Evolutionary conservation across 1,140 invertebrate genomes (phyloP), one percentile per base, ranked within the genome.

Genomic region (Zaprionus kolodkinae): DNA sequence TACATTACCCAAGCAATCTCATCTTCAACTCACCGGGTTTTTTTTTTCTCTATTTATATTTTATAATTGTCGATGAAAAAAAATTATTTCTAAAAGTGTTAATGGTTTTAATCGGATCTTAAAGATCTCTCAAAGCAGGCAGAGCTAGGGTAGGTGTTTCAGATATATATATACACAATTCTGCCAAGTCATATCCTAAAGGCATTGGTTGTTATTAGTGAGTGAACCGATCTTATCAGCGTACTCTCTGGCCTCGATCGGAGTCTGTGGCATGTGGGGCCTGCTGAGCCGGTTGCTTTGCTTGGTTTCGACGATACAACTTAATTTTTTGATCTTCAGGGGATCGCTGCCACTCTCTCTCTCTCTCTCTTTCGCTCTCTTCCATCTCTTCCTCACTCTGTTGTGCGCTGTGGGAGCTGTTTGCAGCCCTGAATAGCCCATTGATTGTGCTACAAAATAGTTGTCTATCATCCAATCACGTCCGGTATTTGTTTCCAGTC

Each of bases 131-230:
- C 9, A 50, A 17, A 12, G 45, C 17, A 4, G 17, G n/a, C 2
- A 10, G 45, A 25, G 13, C 38, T 30, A 27, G 11, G 13, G 11
- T 17, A 10, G 63, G 57, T 21, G 33, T 59, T n/a, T 40, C 59
- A 40, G 57, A 75, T n/a, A n/a, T n/a, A 69, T 77, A 69, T 77
- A 59, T 72, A 91, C 27, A 30, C 27, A 6, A 30, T 84, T 91
- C 87, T 87, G 87, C 83, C 83, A 84, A 84, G 87, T 91, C 87
- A 91, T 91, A 91, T 91, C 87, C 87, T 81, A 90, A 91, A 91
- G 79, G 88, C 74, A 88, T 88, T 88, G 85, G 80, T 72, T 80
- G 84, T 88, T 88, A 88, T 88, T 88, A 84, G 84, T 71, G 81
- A 84, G 84, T 71, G 81, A 72, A 68, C 30, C 76, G 81, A 87